phyloP scores from a whole-genome alignment of 2,888 invertebrate genomes.

The Hesperia comma region DNA sequence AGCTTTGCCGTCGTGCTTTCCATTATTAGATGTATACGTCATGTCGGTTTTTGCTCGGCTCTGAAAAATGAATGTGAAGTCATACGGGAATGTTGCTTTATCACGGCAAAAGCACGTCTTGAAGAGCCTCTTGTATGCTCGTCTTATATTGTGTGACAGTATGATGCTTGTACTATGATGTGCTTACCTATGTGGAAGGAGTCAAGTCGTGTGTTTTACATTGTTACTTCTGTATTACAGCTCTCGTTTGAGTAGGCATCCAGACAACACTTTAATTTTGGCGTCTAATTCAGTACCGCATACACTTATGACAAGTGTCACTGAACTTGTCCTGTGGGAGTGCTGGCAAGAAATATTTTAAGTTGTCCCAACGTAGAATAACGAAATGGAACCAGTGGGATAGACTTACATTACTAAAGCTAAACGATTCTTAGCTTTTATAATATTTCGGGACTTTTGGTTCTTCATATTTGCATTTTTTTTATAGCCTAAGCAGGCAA shows the following conservation, averaged over 20 bases:
- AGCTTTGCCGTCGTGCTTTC: not conserved
- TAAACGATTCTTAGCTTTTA: no score
- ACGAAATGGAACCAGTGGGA: no score
- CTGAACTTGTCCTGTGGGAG: no score
- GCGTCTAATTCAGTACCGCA: not conserved
- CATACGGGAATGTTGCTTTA: constrained; percentile 2
- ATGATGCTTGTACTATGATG: not conserved
- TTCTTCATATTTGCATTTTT: not conserved
- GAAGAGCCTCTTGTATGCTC: not conserved
- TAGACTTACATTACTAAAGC: no score
- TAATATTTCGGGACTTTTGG: no score
- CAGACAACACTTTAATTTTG: constrained; percentile 2
- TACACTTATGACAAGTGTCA: not conserved
- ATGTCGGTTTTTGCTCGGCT: not conserved
- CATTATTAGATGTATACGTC: not conserved
- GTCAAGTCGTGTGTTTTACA: constrained; percentile 24
- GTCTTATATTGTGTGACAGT: constrained; percentile 4
- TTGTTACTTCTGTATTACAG: constrained; percentile 22
- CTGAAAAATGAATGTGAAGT: not conserved
- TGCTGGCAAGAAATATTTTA: no score
- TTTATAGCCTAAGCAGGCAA: no score
- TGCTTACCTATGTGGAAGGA: constrained; percentile 7
- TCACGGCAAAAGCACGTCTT: not conserved
- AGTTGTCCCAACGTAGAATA: no score
- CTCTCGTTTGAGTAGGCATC: constrained; percentile 21